Evolutionary conservation across 1,140 invertebrate genomes (phyloP).

Genomic region (Meteorus sp.): DNA sequence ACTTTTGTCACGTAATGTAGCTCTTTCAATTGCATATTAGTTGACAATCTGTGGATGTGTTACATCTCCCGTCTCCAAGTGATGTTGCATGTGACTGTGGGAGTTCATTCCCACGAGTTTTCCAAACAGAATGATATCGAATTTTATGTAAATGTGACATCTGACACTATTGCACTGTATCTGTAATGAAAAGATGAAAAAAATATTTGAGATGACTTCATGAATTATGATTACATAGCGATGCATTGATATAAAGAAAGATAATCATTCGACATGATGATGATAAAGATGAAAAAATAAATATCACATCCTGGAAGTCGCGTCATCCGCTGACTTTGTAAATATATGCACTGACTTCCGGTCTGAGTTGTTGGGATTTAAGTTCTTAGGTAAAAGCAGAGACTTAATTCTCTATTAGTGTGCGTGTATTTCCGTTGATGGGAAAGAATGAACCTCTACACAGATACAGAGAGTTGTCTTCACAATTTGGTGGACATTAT

Average conservation of each 20-base stretch:
- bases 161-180: too few species aligned
- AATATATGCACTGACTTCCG: conserved; percentile 8
- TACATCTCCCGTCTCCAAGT: neutral
- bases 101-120: neutral
- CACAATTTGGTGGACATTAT: too few species aligned
- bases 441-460: neutral
- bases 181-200: neutral
- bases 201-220: neutral
- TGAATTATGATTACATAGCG: neutral
- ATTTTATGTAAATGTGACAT: too few species aligned
- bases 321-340: conserved; percentile 15
- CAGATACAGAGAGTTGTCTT: neutral
- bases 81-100: neutral
- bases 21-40: too few species aligned
- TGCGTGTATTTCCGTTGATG: neutral
- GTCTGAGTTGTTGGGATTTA: neutral
- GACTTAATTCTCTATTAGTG: neutral
- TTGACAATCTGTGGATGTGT: too few species aligned
- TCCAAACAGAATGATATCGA: too few species aligned
- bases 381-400: conserved; percentile 3
- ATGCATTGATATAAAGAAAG: neutral
- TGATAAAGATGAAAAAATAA: too few species aligned
- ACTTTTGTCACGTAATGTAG: too few species aligned
- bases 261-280: too few species aligned
- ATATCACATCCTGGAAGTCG: conserved; percentile 22